phyloP scores from a whole-genome alignment of 2,797 vertebrate genomes.

The Loris lydekkerianus region DNA sequence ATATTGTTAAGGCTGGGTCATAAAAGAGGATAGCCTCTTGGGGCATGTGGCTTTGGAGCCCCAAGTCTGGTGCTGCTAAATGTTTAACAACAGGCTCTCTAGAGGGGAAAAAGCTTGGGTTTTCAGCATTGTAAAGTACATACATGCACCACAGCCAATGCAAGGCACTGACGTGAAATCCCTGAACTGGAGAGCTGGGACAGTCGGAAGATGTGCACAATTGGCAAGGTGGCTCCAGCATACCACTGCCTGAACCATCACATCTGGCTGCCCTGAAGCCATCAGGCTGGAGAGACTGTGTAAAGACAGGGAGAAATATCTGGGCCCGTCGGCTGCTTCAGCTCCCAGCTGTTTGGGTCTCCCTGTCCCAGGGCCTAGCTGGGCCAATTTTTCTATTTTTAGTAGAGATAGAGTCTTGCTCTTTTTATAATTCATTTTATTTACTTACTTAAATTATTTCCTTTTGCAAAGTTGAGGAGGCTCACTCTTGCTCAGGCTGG shows the following conservation, averaged over 20 bases:
- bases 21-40: neutral
- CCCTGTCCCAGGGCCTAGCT: too few species aligned
- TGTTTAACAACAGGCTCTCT: neutral
- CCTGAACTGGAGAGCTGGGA: neutral
- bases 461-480: too few species aligned
- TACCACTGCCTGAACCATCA: rapidly evolving
- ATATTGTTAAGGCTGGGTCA: neutral
- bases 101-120: neutral
- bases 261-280: neutral
- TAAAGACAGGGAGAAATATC: neutral
- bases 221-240: neutral
- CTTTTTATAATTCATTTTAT: too few species aligned
- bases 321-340: neutral
- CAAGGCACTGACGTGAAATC: neutral
- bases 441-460: too few species aligned
- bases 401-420: too few species aligned
- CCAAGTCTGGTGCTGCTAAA: neutral
- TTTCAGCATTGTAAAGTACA: neutral
- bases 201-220: neutral
- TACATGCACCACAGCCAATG: neutral
- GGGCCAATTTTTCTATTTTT: too few species aligned
- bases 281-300: neutral
- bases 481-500: too few species aligned
- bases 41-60: neutral
- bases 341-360: neutral